These are phyloP conservation scores for Iphiclides podalirius DNA, from an alignment of 2,888 invertebrate species.

Conservation along the genomic window DNA sequence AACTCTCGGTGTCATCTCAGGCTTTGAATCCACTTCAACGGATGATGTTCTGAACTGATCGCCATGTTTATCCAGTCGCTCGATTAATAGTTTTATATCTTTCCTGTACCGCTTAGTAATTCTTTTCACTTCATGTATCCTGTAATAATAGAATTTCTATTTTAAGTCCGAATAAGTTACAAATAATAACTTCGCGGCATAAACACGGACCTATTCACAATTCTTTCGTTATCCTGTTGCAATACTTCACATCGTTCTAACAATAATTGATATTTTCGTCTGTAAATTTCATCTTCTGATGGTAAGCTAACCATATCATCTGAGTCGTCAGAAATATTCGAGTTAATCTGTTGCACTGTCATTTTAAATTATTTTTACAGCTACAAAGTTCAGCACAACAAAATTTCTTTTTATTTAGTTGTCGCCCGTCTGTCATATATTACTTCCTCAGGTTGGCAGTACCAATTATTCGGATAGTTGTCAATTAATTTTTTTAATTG, in stretches of 20 bases:
- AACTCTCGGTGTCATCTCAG: slow-evolving; percentile 47
- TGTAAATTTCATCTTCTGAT: slow-evolving; percentile 84
- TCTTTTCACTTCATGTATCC: slow-evolving; percentile 86
- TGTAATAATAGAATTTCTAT: slow-evolving; percentile 42
- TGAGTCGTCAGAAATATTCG: slow-evolving; percentile 78
- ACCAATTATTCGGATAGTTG: slow-evolving; percentile 22
- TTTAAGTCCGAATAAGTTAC: slow-evolving; percentile 30
- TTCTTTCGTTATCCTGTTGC: slow-evolving; percentile 88
- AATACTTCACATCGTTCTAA: slow-evolving; percentile 87
- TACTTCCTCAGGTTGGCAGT: slow-evolving; percentile 28
- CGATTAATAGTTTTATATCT: slow-evolving; percentile 84
- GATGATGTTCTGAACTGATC: slow-evolving; percentile 84
- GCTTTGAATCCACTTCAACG: slow-evolving; percentile 77
- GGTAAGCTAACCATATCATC: slow-evolving; percentile 78
- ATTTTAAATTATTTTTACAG: slow-evolving; percentile 77
- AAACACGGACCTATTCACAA: slow-evolving; percentile 81
- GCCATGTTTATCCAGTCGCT: slow-evolving; percentile 84
- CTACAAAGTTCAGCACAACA: slow-evolving; percentile 68
- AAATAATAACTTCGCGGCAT: slow-evolving; percentile 25
- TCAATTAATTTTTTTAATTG: no score
- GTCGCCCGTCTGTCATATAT: slow-evolving; percentile 33
- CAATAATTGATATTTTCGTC: slow-evolving; percentile 86
- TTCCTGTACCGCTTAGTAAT: slow-evolving; percentile 83
- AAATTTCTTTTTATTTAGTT: slow-evolving; percentile 64
- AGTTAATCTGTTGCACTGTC: slow-evolving; percentile 77